phyloP scores from a whole-genome alignment of 1,140 invertebrate genomes.

The Drosophila varians region DNA sequence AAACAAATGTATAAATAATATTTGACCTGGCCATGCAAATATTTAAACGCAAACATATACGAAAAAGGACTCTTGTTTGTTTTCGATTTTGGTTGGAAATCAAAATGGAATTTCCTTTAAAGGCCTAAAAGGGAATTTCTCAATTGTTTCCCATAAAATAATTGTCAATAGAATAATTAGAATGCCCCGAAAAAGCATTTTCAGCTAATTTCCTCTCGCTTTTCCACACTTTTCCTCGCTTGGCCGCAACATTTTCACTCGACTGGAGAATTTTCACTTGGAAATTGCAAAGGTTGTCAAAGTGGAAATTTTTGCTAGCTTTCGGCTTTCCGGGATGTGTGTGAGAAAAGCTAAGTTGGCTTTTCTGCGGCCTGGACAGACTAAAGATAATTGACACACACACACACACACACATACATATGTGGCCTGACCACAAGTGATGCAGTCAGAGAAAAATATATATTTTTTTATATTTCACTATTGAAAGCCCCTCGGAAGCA shows the following conservation, averaged over 20 bases:
- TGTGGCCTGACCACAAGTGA: constrained; percentile 1
- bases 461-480: too few relatives aligned
- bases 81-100: constrained; percentile 33
- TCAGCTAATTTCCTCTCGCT: constrained; percentile 38
- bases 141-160: not conserved
- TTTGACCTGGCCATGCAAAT: constrained; percentile 17
- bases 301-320: constrained; percentile 33
- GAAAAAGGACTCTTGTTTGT: constrained; percentile 12
- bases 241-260: constrained; percentile 25
- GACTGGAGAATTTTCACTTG: constrained; percentile 24
- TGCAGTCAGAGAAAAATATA: not conserved
- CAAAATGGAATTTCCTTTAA: constrained; percentile 19
- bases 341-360: not conserved
- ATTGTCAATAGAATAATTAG: not conserved
- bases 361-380: constrained; percentile 14
- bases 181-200: constrained; percentile 17
- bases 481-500: not conserved
- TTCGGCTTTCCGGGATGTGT: not conserved
- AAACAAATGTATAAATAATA: constrained; percentile 17
- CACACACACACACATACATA: too few relatives aligned
- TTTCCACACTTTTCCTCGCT: not conserved
- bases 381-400: constrained; percentile 45
- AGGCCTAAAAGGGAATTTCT: constrained; percentile 3
- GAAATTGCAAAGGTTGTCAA: constrained; percentile 73
- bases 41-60: constrained; percentile 27